Evolutionary conservation across 1,140 invertebrate genomes (phyloP), one percentile per base, ranked within the genome.

Genomic region (Drosophila repletoides): DNA sequence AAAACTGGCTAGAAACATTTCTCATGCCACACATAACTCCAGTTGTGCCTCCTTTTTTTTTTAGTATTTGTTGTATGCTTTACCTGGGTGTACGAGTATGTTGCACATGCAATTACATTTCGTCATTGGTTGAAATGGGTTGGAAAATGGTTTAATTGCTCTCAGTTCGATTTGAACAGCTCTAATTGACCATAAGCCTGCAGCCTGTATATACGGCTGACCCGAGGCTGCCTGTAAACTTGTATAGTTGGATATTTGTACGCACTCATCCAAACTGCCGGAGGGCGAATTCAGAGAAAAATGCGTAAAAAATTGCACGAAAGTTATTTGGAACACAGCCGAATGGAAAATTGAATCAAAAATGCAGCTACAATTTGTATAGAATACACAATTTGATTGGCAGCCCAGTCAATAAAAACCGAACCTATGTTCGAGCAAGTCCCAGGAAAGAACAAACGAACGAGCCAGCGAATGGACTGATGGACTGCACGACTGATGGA

Each of bases 81-180:
- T n/a, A n/a, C n/a, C n/a, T n/a, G n/a, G n/a, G n/a, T n/a, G n/a
- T n/a, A n/a, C n/a, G n/a, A n/a, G 19, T 33, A 40, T 33, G 36
- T 9, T 33, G 24, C 28, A 60, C 65, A 73, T 71, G 73, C 79
- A 77, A 81, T 75, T 65, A 65, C 79, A 77, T 63, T 70, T 61
- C 55, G 60, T 72, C 36, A 64, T 79, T 63, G 65, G 43, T 53
- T 72, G 71, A 65, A 86, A 86, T 86, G 74, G 74, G 40, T 68
- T 68, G 79, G 80, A 84, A 84, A 83, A 83, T 83, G 80, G 70
- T 65, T 84, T 83, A 83, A 83, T 83, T 86, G 74, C 79, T 74
- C 56, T 46, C 70, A 59, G 73, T 46, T 63, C 52, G 67, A 66
- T 77, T 74, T 76, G 72, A 74, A 69, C 61, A 63, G 56, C 74